A percentile compares a stretch with the other conserved stretches of the same genome.
These are phyloP conservation scores for Stegostoma tigrinum DNA, from an alignment of 2,113 vertebrate species.

Conservation along the genomic window DNA sequence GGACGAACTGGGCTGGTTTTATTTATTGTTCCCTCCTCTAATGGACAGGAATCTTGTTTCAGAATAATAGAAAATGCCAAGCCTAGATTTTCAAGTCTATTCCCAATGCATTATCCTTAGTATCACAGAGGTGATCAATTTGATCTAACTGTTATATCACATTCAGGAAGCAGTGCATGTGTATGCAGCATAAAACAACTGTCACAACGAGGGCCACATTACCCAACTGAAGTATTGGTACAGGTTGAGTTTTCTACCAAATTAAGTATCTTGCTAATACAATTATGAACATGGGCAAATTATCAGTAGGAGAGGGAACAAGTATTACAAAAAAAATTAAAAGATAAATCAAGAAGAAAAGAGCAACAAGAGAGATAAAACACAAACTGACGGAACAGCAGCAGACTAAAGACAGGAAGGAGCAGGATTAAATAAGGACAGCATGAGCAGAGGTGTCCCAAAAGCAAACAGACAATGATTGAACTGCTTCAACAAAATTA, in stretches of 20 bases:
- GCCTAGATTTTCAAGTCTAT: not conserved
- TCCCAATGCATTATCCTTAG: not conserved
- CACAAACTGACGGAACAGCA: no score
- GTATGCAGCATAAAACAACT: not conserved
- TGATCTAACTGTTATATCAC: not conserved
- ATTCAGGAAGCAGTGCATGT: not conserved
- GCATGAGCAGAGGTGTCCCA: no score
- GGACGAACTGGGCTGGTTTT: no score
- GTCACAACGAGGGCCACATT: not conserved
- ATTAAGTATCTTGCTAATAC: not conserved
- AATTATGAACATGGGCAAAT: not conserved
- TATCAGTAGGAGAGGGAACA: not conserved
- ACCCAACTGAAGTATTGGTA: not conserved
- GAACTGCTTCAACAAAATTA: no score
- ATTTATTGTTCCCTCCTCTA: not conserved
- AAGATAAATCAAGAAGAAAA: not conserved
- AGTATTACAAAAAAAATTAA: not conserved
- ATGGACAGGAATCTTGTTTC: not conserved
- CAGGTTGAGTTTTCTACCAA: not conserved
- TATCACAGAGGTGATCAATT: not conserved
- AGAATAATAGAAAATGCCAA: not conserved
- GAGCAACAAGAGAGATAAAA: no score
- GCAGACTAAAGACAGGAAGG: no score
- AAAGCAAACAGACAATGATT: no score
- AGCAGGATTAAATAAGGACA: no score